phyloP scores from a whole-genome alignment of 35 echinoderm and acorn worm species.

The Acanthaster planci region DNA sequence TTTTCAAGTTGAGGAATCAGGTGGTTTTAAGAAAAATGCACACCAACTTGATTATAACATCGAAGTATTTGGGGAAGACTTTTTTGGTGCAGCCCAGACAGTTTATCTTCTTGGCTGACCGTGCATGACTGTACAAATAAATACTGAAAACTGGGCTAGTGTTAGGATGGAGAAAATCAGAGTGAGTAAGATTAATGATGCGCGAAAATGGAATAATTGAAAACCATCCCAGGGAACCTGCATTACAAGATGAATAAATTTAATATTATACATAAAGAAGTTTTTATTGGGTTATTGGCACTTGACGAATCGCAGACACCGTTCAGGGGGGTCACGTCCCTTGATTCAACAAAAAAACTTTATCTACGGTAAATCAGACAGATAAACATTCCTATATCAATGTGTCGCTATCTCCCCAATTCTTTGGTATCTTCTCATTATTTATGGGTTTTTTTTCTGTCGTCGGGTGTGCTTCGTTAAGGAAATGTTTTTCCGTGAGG shows the following conservation, averaged over 20 bases:
- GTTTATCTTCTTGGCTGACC: too few relatives aligned
- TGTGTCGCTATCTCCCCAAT: not conserved
- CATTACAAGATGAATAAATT: conserved; percentile 2
- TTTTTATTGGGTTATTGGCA: conserved; percentile 16
- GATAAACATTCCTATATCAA: conserved; percentile 6
- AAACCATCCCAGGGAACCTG: not conserved
- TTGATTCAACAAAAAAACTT: not conserved
- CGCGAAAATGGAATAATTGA: not conserved
- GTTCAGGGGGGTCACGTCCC: not conserved
- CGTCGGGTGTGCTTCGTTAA: not conserved
- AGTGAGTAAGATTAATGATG: too few relatives aligned
- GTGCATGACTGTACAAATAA: too few relatives aligned
- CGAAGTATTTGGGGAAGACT: too few relatives aligned
- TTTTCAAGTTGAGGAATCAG: too few relatives aligned
- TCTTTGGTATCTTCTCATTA: not conserved
- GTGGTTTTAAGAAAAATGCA: too few relatives aligned
- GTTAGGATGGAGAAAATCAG: too few relatives aligned
- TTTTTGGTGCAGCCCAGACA: too few relatives aligned
- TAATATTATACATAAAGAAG: not conserved
- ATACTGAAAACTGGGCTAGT: too few relatives aligned
- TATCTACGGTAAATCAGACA: not conserved
- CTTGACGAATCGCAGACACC: conserved; percentile 14
- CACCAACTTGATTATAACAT: too few relatives aligned
- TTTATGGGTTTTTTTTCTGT: not conserved
- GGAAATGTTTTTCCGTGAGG: not conserved